These are phyloP conservation scores for Ricordea florida DNA, from an alignment of 92 coral and sea anemone genomes.

Conservation along the genomic window DNA sequence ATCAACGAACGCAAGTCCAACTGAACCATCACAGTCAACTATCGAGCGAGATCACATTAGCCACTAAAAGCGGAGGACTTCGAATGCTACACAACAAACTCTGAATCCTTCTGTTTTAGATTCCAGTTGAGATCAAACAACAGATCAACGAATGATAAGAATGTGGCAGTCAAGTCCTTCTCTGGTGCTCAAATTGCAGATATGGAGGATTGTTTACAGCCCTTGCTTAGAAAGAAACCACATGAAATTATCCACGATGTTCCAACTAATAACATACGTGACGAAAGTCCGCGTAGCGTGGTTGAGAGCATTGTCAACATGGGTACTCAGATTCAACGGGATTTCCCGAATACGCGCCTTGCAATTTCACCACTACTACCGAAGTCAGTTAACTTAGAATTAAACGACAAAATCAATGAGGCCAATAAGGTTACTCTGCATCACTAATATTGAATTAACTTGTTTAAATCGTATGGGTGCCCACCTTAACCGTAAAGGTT, in stretches of 20 bases:
- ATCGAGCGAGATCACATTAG: constrained; percentile 3
- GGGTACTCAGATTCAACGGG: constrained; percentile 45
- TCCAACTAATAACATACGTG: constrained; percentile 52
- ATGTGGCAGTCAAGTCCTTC: constrained; percentile 63
- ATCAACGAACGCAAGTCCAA: not conserved
- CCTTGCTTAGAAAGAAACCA: constrained; percentile 55
- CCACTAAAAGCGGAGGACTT: not conserved
- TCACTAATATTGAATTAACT: constrained; percentile 8
- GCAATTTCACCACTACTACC: constrained; percentile 31
- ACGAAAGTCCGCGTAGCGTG: constrained; percentile 28
- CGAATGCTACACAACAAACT: not conserved
- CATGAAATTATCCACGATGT: constrained; percentile 54
- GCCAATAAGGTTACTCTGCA: constrained; percentile 22
- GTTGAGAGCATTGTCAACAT: constrained; percentile 60
- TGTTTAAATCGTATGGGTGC: constrained; percentile 37
- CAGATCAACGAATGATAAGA: constrained; percentile 24
- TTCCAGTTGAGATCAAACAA: not conserved
- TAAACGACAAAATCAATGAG: constrained; percentile 23
- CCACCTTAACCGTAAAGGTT: constrained; percentile 30
- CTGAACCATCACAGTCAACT: constrained; percentile 1
- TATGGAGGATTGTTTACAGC: constrained; percentile 58
- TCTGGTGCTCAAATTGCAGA: constrained; percentile 51
- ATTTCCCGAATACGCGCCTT: constrained; percentile 51
- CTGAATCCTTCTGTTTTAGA: constrained; percentile 2
- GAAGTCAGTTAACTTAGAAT: constrained; percentile 43